Base-by-base conservation (phyloP, 2,888 invertebrate species). In the Phortica okadai region DNA sequence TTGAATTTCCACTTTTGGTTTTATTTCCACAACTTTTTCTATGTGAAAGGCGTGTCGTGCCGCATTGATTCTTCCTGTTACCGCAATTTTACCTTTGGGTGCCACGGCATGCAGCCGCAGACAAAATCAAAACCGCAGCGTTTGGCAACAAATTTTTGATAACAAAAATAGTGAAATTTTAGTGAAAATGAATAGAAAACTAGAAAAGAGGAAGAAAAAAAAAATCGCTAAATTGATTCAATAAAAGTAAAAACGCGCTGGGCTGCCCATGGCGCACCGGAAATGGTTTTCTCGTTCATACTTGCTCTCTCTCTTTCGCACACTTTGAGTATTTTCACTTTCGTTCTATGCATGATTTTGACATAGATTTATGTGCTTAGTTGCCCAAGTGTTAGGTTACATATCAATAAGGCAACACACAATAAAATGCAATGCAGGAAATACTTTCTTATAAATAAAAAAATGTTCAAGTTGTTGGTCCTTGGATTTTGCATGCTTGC, bases 311-410 rank as follows among this genome's bases (percentile, higher is more conserved):
- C 33, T 75, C 76, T 66, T 80, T 75, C 77, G 75, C 67, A 76
- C 44, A 62, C 44, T 44, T 73, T 14, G 25, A 16, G 59, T 41
- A 33, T 64, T 54, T 74, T 74, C 64, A 50, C 44, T 73, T 73
- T 73, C 73, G 11, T 7, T 72, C 54, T 25, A 54, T 72, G 70
- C 70, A 69, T 69, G 76, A 70, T 77, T 76, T 80, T 77, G 80
- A 76, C 79, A 76, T 83, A 83, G 88, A 88, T 88, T 86, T 86
- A 82, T 87, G 79, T 82, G 81, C 84, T 84, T 88, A 83, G 88
- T 86, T 82, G 84, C 88, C 88, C 88, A 85, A 87, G 86, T 86
- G 87, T 86, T 87, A 85, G 82, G 83, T 86, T 86, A 85, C 86
- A 78, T 78, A 82, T 83, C 76, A 81, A 76, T 79, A 77, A 78